Base-by-base conservation (phyloP, 1,140 invertebrate species). In the Papilio polytes region DNA sequence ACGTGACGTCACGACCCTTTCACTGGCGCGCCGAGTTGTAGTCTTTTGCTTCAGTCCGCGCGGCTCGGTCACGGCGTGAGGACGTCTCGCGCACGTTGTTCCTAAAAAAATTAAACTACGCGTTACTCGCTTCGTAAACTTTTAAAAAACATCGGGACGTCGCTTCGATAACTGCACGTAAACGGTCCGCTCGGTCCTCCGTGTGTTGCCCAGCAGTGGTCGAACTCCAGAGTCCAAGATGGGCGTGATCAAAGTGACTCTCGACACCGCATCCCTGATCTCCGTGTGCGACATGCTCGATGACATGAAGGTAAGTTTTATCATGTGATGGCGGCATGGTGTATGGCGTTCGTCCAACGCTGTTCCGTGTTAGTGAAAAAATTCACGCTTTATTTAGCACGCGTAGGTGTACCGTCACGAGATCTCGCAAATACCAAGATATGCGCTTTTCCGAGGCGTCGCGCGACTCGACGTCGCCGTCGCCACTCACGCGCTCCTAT, bases 1-100 rank as follows among this genome's bases (percentile, higher is more conserved):
- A 81, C 79, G 86, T 94, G 91, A 93, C 93, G 93, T 94, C 92
- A 92, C 80, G 89, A 88, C 89, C 93, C 93, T 94, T 94, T 94
- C 93, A 94, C 93, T 94, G 90, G 83, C 85, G 86, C 86, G 84
- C 84, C 84, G 86, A 80, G 77, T 84, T 82, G 79, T 74, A 81
- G 83, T 86, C 85, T 82, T 77, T 82, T 74, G 78, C 84, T 81
- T 90, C 91, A 94, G 93, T 94, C 92, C 90, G 90, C 90, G 92
- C 92, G 93, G 91, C 92, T 94, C 93, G 90, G 89, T 92, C 91
- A 91, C 87, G 86, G 92, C 92, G 93, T 89, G 90, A 91, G 92
- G 41, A 88, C 89, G 92, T 90, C 88, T 93, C 89, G 89, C 92
- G 91, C 89, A 31, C 80, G 80, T 89, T 92, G 91, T 88, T 89